A percentile compares a stretch with the other conserved stretches of the same genome.
Conservation (phyloP, 2,888 invertebrate genomes). For the Ganaspis brasiliensis region DNA sequence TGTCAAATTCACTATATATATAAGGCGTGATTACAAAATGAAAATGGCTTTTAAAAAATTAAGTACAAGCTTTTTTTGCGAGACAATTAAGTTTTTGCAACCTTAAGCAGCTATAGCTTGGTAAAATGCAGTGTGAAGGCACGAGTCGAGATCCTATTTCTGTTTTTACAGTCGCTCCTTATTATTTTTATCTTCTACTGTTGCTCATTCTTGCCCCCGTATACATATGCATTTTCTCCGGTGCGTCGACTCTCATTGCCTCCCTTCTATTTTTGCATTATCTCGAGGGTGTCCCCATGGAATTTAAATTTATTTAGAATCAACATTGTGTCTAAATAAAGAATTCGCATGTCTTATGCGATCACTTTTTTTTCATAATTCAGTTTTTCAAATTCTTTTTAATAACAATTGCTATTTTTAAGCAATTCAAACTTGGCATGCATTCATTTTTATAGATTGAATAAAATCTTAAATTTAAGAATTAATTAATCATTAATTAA, state of each 20-base stretch:
- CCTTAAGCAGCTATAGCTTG: neutral
- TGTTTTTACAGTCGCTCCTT: conserved; percentile 69
- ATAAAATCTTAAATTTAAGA: no score
- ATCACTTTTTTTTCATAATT: no score
- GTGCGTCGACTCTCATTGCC: conserved; percentile 63
- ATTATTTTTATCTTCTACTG: conserved; percentile 71
- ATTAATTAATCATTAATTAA: no score
- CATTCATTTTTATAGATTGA: no score
- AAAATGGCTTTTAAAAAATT: no score
- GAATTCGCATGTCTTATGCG: neutral
- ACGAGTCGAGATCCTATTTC: conserved; percentile 64
- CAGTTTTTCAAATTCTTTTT: no score
- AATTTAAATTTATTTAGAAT: conserved; percentile 33
- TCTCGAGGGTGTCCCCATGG: neutral
- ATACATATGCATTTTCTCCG: conserved; percentile 69
- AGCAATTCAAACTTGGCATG: no score
- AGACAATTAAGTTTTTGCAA: no score
- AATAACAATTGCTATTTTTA: no score
- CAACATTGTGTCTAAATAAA: neutral
- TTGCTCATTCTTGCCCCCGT: conserved; percentile 69
- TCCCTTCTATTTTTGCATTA: conserved; percentile 62
- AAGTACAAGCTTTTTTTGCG: no score
- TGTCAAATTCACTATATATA: no score
- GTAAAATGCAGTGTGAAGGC: conserved; percentile 29
- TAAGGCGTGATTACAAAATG: no score